Evolutionary conservation across 2,888 invertebrate species (phyloP).

Genomic region (Empis stercorea): DNA sequence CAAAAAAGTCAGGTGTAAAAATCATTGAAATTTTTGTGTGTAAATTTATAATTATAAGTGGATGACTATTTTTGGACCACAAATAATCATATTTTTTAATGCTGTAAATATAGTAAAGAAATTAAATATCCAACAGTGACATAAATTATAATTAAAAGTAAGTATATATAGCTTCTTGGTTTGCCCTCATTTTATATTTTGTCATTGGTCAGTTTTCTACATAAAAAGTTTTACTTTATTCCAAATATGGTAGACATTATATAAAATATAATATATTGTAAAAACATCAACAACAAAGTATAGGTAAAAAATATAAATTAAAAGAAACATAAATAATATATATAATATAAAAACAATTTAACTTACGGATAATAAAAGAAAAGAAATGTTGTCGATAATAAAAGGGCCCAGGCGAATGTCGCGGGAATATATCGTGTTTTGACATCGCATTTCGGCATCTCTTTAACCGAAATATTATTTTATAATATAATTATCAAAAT

Average conservation of each 20-base stretch:
- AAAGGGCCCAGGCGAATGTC: slow-evolving; percentile 93
- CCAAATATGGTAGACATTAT: background rate
- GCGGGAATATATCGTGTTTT: slow-evolving; percentile 96
- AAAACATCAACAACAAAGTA: background rate
- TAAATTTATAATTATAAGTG: too few species aligned
- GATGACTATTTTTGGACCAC: too few species aligned
- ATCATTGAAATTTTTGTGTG: too few species aligned
- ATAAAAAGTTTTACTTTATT: background rate
- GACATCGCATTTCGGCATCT: slow-evolving; percentile 92
- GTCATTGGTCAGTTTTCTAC: background rate
- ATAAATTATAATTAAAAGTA: too few species aligned
- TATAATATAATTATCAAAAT: too few species aligned
- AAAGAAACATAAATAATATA: background rate
- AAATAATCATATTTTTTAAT: too few species aligned
- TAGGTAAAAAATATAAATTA: background rate
- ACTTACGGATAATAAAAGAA: slow-evolving; percentile 99
- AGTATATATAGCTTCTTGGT: too few species aligned
- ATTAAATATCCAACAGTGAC: too few species aligned
- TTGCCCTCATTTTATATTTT: background rate
- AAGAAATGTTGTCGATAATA: slow-evolving; percentile 82
- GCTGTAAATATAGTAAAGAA: too few species aligned
- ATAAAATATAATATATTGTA: background rate
- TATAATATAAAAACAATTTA: slow-evolving; percentile 1
- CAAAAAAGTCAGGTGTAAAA: too few species aligned
- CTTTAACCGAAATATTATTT: slow-evolving; percentile 5